Evolutionary conservation across 2,888 invertebrate genomes (phyloP).

Genomic region (Caprella mutica): DNA sequence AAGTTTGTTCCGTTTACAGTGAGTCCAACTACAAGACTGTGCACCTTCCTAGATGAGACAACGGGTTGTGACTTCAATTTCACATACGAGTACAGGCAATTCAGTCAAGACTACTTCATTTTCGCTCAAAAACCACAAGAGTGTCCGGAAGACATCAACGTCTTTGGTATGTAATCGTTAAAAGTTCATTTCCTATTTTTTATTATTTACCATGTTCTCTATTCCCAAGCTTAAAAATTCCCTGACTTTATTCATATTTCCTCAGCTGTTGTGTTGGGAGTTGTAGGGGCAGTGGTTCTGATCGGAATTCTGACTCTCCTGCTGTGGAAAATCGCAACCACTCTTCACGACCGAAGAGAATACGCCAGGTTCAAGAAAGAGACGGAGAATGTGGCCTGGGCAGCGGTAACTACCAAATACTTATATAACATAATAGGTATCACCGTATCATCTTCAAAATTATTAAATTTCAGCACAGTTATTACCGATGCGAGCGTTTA

Average conservation of each 20-base stretch:
- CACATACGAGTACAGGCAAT: conserved; percentile 15
- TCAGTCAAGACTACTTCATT: not conserved
- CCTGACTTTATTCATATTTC: not conserved
- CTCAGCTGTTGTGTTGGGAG: conserved; percentile 30
- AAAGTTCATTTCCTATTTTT: not conserved
- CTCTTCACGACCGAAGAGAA: conserved; percentile 33
- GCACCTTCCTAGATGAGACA: conserved; percentile 16
- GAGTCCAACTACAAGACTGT: not conserved
- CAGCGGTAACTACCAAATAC: conserved; percentile 66
- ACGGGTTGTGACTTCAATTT: conserved; percentile 22
- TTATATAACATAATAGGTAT: too few relatives aligned
- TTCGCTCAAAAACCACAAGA: conserved; percentile 51
- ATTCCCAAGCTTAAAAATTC: not conserved
- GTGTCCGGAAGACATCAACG: conserved; percentile 61
- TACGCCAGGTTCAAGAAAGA: conserved; percentile 31
- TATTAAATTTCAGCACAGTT: too few relatives aligned
- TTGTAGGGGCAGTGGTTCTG: conserved; percentile 30
- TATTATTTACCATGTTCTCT: conserved; percentile 15
- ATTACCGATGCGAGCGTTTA: too few relatives aligned
- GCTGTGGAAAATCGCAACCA: conserved; percentile 33
- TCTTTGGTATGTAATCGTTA: conserved; percentile 37
- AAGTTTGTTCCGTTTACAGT: too few relatives aligned
- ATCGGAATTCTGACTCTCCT: conserved; percentile 31
- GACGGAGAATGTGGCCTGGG: conserved; percentile 94
- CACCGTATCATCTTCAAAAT: too few relatives aligned